Base-by-base conservation (phyloP, 2,797 vertebrate genomes). In the Microcaecilia unicolor region DNA sequence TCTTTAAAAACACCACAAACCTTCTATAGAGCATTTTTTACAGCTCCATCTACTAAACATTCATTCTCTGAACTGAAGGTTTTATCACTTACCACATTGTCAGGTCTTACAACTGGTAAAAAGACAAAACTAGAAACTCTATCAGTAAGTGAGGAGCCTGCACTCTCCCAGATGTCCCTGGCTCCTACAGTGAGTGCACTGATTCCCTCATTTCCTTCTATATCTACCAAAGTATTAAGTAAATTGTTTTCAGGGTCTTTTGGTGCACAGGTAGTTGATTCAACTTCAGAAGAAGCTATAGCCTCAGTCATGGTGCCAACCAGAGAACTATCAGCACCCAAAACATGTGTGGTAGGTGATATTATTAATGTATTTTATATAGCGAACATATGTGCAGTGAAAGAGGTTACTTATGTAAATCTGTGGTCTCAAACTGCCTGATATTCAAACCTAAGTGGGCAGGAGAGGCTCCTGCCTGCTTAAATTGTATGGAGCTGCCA, bases 301-400 rank as follows among this genome's bases (percentile, higher is more conserved):
- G 15, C 35, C 2, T 46, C 60, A 18, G 20, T 48, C 39, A 45
- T 51, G 24, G 10, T 28, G 3, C 38, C 61, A 15, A 40, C 67
- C 17, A 25, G 2, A 28, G 55, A 61, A 41, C 54, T 41, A 27
- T 35, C 50, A 24, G 27, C 39, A 8, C 41, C 56, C 9, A 55
- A 50, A 9, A 10, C 54, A 24, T 85, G 83, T 45, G 49, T 70
- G 11, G 83, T 85, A 47, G 80, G 80, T 84, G 54, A 32, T 5
- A 4, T 20, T 25, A 7, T 2, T 30, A 28, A 20, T 36, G 22
- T 12, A n/a, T n/a, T n/a, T n/a, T n/a, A n/a, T n/a, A n/a, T n/a
- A n/a, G n/a, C n/a, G n/a, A n/a, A n/a, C n/a, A n/a, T n/a, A n/a
- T n/a, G n/a, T n/a, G n/a, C n/a, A n/a, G n/a, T n/a, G n/a, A n/a